Evolutionary conservation across 2,797 vertebrate species (phyloP).

Genomic region (Leucoraja ocellata): DNA sequence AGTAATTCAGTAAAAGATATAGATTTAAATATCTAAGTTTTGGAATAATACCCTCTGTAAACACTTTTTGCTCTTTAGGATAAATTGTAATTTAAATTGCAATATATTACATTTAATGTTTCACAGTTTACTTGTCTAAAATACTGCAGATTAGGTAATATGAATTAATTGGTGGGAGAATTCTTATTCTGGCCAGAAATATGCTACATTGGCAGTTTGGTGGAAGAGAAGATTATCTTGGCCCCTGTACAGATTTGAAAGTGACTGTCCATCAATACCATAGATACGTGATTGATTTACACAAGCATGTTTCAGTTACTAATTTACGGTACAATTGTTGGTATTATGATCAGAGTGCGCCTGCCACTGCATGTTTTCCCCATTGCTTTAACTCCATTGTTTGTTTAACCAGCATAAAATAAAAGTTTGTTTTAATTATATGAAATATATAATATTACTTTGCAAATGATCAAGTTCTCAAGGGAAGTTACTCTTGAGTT

Average conservation of each 20-base stretch:
- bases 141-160: background rate
- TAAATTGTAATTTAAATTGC: background rate
- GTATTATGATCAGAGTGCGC: background rate
- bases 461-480: background rate
- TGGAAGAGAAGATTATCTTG: background rate
- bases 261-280: background rate
- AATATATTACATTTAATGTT: background rate
- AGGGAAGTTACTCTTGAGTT: background rate
- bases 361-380: background rate
- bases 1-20: background rate
- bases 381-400: background rate
- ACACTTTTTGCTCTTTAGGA: background rate
- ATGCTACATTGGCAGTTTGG: background rate
- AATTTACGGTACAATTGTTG: background rate
- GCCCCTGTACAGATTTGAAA: background rate
- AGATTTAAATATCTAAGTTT: constrained; percentile 3
- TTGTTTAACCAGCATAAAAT: background rate
- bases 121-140: background rate
- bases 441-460: background rate
- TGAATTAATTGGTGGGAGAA: background rate
- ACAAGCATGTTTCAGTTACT: background rate
- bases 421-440: background rate
- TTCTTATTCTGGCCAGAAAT: background rate
- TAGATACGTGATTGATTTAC: background rate
- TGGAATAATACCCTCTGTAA: background rate